Evolutionary conservation across 1,140 invertebrate genomes (phyloP).

Genomic region (Frieseomelitta varia): DNA sequence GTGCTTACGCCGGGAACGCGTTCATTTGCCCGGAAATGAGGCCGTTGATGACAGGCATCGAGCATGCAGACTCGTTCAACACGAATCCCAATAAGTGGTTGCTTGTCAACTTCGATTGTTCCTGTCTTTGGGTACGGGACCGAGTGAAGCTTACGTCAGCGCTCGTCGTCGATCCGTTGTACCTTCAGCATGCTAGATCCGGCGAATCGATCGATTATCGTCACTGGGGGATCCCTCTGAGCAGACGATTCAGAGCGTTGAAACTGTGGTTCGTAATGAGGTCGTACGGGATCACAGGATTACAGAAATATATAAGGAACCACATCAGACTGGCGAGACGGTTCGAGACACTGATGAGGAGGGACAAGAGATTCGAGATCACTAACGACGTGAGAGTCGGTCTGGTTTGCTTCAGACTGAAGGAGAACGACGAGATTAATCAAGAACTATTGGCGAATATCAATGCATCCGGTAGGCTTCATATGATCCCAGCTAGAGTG

Average conservation of each 20-base stretch:
- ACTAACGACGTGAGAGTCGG: constrained; percentile 90
- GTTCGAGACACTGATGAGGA: constrained; percentile 90
- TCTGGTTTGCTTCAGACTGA: constrained; percentile 87
- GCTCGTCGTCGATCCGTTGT: constrained; percentile 96
- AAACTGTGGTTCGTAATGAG: constrained; percentile 96
- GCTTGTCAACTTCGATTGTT: constrained; percentile 94
- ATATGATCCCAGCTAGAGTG: constrained; percentile 94
- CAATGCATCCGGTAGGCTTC: constrained; percentile 93
- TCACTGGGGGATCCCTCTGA: constrained; percentile 96
- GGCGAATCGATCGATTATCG: constrained; percentile 92
- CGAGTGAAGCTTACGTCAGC: constrained; percentile 95
- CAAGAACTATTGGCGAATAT: constrained; percentile 91
- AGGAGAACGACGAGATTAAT: constrained; percentile 89
- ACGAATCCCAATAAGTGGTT: constrained; percentile 97
- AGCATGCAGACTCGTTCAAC: constrained; percentile 95
- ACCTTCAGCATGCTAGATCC: constrained; percentile 91
- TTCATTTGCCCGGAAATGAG: constrained; percentile 93
- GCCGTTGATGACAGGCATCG: constrained; percentile 88
- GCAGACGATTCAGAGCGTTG: constrained; percentile 91
- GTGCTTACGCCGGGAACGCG: constrained; percentile 92
- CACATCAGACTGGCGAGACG: constrained; percentile 93
- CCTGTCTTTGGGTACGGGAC: constrained; percentile 94
- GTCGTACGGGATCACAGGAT: constrained; percentile 90
- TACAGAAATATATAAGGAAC: constrained; percentile 92
- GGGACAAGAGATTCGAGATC: constrained; percentile 92